Percentiles rank a stretch among this genome's conserved stretches.
Evolutionary conservation across 1,140 invertebrate genomes (phyloP).

Genomic region (Ptiloglossa arizonensis): DNA sequence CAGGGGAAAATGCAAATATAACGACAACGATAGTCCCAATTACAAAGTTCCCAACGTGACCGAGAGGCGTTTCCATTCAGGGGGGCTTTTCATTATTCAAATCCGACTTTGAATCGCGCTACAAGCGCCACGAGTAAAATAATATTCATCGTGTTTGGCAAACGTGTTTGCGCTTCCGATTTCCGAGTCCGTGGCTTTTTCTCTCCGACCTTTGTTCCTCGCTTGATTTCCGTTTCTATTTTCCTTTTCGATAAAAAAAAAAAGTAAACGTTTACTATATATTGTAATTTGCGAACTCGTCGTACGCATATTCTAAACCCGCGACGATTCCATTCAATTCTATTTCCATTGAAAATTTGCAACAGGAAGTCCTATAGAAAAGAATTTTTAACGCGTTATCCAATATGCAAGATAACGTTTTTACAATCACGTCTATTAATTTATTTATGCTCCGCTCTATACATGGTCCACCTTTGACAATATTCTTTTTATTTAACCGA

Average conservation of each 20-base stretch:
- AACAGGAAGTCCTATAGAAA: no score
- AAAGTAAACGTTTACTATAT: neutral
- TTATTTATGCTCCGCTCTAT: no score
- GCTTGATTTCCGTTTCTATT: neutral
- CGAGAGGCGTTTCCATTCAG: constrained; percentile 46
- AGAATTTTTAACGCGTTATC: no score
- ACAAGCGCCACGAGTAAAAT: constrained; percentile 30
- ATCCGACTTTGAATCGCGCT: constrained; percentile 17
- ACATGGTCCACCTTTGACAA: no score
- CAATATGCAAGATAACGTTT: no score
- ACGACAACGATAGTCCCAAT: constrained; percentile 45
- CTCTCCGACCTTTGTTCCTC: neutral
- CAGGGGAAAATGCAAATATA: constrained; percentile 28
- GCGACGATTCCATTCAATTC: neutral
- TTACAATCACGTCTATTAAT: no score
- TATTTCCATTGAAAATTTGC: neutral
- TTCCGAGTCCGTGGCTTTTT: neutral
- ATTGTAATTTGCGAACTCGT: neutral
- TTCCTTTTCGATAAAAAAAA: neutral
- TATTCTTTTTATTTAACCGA: no score
- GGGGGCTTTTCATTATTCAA: constrained; percentile 44
- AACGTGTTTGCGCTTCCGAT: constrained; percentile 3
- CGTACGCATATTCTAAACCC: no score
- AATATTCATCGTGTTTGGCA: constrained; percentile 47
- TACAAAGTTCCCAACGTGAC: constrained; percentile 32